Evolutionary conservation across 2,888 invertebrate genomes (phyloP), one percentile per base, ranked within the genome.

Genomic region (Eucera pruinosa): DNA sequence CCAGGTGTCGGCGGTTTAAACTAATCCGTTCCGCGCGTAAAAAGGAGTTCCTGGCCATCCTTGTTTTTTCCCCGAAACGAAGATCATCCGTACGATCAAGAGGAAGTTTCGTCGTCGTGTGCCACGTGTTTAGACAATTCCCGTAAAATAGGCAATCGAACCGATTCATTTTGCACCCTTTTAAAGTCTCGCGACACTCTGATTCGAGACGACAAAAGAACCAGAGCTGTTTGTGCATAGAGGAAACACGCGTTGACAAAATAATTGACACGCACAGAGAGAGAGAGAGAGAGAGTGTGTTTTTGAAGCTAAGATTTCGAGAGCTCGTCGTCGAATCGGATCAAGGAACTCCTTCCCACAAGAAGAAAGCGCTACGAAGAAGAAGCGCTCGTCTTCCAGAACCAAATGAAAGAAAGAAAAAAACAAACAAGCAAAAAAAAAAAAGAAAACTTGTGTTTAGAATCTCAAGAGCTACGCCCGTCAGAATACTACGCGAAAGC

Each of bases 1-100:
- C 67, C 95, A 95, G 92, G 95, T 95, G 80, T 95, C 95, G 65
- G 95, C 95, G 74, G 95, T 95, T 76, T 94, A 90, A 84, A 25
- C 45, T 41, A 79, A 23, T 65, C 77, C 55, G 71, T 23, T 76
- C 78, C 43, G 65, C 74, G 75, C 79, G 69, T 78, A 75, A n/a
- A n/a, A n/a, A 82, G 77, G 74, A 78, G 78, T 25, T 75, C 64
- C 73, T 70, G 69, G 79, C 68, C 81, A 78, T 64, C 80, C 69
- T 85, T 81, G 30, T 30, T n/a, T 61, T 79, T 71, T 84, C 77
- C 64, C 75, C 82, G 43, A 55, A 43, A 55, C 61, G 25, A n/a
- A n/a, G n/a, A n/a, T n/a, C n/a, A n/a, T n/a, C n/a, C 39, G 2
- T 20, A 9, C 23, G 45, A 50, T 30, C 23, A 55, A 54, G 60